Evolutionary conservation across 2,888 invertebrate species (phyloP).

Genomic region (Melanargia galathea): DNA sequence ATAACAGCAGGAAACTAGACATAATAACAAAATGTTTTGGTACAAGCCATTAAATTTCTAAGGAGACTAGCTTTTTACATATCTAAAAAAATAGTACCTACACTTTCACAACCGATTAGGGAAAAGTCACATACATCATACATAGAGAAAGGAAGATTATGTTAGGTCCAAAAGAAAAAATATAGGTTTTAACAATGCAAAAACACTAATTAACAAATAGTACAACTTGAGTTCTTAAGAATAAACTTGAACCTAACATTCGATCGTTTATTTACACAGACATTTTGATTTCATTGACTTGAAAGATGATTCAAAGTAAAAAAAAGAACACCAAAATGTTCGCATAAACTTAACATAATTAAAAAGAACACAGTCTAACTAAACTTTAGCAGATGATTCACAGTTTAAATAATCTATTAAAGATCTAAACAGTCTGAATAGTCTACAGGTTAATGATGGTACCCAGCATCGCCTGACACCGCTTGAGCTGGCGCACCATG

Average conservation of each 20-base stretch:
- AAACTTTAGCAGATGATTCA: background rate
- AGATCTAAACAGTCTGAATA: background rate
- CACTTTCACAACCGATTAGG: too few species aligned
- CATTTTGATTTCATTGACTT: background rate
- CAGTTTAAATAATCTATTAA: background rate
- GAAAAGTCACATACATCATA: too few species aligned
- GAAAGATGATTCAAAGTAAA: background rate
- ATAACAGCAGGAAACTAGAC: constrained; percentile 2
- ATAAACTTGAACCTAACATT: background rate
- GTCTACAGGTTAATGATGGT: constrained; percentile 1
- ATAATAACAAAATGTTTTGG: background rate
- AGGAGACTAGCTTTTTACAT: constrained; percentile 8
- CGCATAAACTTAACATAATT: background rate
- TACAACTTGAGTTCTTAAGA: background rate
- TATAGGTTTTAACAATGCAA: background rate
- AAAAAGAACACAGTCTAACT: background rate
- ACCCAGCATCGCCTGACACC: background rate
- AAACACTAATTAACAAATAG: background rate
- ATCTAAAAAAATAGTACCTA: background rate
- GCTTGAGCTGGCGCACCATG: background rate
- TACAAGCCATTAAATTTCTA: background rate
- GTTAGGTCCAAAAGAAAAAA: too few species aligned
- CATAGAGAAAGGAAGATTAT: too few species aligned
- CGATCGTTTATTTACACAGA: background rate
- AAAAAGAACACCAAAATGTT: background rate